Evolutionary conservation across 2,113 vertebrate species (phyloP).

Genomic region (Camelus bactrianus): DNA sequence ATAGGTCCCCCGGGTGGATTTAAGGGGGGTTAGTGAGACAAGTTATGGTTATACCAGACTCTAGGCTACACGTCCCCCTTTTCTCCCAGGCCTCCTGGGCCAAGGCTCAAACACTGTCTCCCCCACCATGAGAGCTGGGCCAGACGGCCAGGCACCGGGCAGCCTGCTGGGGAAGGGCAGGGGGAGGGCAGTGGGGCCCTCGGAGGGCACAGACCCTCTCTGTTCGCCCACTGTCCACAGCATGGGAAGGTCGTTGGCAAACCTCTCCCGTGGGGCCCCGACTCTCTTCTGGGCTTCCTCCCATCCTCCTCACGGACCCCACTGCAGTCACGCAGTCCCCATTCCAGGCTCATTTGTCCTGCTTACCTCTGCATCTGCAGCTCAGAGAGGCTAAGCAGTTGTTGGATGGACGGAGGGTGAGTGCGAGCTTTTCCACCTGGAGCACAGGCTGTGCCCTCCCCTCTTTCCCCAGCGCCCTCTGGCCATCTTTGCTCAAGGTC

Average conservation of each 20-base stretch:
- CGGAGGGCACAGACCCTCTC: background rate
- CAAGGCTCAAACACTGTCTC: background rate
- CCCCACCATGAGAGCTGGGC: background rate
- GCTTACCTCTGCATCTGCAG: background rate
- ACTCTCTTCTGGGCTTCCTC: background rate
- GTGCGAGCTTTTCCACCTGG: background rate
- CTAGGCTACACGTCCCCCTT: background rate
- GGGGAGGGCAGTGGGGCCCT: background rate
- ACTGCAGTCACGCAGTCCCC: background rate
- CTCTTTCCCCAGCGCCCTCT: background rate
- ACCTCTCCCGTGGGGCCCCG: background rate
- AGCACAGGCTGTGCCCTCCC: background rate
- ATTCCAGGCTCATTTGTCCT: background rate
- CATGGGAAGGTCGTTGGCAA: background rate
- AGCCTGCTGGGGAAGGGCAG: background rate
- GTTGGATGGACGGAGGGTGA: background rate
- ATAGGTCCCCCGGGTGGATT: conserved; percentile 39
- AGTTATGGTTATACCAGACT: conserved; percentile 13
- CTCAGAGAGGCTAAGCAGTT: background rate
- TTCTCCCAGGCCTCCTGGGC: background rate
- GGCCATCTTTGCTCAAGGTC: background rate
- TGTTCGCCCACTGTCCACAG: background rate
- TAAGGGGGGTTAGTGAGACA: conserved; percentile 60
- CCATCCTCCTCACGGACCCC: background rate
- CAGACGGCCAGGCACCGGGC: accelerated